These are phyloP conservation scores for Dolichallabes microphthalmus DNA, from an alignment of 2,113 vertebrate genomes.

Conservation along the genomic window DNA sequence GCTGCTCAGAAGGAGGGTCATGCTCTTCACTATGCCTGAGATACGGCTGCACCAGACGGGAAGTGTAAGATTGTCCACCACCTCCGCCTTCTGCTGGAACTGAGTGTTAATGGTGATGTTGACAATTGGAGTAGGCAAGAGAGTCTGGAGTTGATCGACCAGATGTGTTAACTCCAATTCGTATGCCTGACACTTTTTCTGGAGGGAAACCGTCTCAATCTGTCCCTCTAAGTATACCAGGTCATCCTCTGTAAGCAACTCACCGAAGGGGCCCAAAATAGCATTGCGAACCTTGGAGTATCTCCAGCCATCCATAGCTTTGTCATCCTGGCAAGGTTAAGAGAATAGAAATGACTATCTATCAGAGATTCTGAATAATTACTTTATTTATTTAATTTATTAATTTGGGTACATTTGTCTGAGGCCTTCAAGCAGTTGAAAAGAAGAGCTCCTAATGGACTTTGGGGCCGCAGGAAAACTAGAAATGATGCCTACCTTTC, in stretches of 20 bases:
- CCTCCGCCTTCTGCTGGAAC: conserved; percentile 64
- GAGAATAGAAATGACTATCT: not conserved
- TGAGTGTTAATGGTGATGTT: conserved; percentile 81
- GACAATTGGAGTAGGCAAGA: conserved; percentile 82
- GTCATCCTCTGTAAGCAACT: conserved; percentile 87
- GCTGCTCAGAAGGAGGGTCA: conserved; percentile 76
- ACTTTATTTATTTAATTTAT: too few relatives aligned
- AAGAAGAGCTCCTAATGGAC: not conserved
- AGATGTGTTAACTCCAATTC: conserved; percentile 81
- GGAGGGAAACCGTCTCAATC: conserved; percentile 79
- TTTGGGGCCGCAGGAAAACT: not conserved
- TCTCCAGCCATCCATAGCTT: conserved; percentile 71
- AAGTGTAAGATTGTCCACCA: conserved; percentile 63
- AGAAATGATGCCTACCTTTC: conserved; percentile 66
- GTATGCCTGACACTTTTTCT: conserved; percentile 79
- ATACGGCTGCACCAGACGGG: conserved; percentile 83
- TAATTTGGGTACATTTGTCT: not conserved
- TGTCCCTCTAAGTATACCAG: conserved; percentile 82
- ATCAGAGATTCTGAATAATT: not conserved
- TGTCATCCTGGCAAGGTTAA: conserved; percentile 55
- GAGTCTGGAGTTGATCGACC: conserved; percentile 77
- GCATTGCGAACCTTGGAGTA: conserved; percentile 81
- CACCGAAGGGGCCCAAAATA: conserved; percentile 88
- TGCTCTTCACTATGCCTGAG: conserved; percentile 79
- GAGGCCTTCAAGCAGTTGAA: not conserved